Percentiles rank a stretch among this genome's conserved stretches.
Conservation (phyloP, 2,797 vertebrate genomes). For the Anabas testudineus region DNA sequence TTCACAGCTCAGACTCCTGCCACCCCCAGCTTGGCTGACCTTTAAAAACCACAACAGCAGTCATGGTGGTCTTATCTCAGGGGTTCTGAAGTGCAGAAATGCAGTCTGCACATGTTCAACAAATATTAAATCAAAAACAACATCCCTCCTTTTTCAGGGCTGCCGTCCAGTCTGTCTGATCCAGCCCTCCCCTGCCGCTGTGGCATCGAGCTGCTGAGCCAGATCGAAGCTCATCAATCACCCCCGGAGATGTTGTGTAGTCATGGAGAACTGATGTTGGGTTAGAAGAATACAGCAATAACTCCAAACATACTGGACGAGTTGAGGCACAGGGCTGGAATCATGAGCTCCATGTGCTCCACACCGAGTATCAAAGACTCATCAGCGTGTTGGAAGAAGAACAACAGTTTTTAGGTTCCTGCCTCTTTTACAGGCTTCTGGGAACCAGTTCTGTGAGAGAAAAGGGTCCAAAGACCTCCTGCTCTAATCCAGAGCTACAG, state of each 20-base stretch:
- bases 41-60: conserved; percentile 13
- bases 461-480: too few species aligned
- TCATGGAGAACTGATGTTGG: neutral
- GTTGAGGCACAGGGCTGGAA: too few species aligned
- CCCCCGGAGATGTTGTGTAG: neutral
- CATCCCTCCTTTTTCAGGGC: conserved; percentile 30
- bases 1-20: conserved; percentile 8
- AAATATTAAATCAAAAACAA: conserved; percentile 47
- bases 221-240: conserved; percentile 24
- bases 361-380: conserved; percentile 4
- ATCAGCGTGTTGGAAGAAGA: neutral
- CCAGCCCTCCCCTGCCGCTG: neutral
- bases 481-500: too few species aligned
- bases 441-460: too few species aligned
- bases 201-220: conserved; percentile 6
- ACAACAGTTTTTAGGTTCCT: neutral
- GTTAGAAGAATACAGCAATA: neutral
- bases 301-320: conserved; percentile 22
- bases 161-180: conserved; percentile 33
- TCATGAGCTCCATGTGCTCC: conserved; percentile 1
- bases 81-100: neutral
- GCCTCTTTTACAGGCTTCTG: neutral
- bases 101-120: conserved; percentile 17
- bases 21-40: conserved; percentile 13
- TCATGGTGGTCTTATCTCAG: conserved; percentile 46